Percentiles rank a stretch among this genome's conserved stretches.
Evolutionary conservation across 2,797 vertebrate genomes (phyloP).

Genomic region (Geotrypetes seraphini): DNA sequence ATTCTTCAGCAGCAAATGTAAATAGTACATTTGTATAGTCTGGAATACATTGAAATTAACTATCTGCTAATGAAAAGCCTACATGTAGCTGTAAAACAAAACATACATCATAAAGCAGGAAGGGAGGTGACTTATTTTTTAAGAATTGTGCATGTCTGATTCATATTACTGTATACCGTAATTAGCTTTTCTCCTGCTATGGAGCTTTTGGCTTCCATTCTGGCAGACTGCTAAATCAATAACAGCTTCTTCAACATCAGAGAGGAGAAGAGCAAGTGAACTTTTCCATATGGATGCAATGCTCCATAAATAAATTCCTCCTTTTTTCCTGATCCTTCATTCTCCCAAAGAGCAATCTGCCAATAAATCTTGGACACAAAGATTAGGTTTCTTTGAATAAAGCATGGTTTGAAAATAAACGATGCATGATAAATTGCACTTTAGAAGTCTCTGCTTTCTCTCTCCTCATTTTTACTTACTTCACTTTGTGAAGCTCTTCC

Average conservation of each 20-base stretch:
- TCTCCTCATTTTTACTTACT: neutral
- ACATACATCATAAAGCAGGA: conserved; percentile 16
- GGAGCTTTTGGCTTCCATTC: conserved; percentile 16
- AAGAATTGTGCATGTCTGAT: conserved; percentile 27
- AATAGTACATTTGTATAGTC: conserved; percentile 28
- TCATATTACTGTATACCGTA: conserved; percentile 36
- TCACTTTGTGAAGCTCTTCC: neutral
- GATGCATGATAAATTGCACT: conserved; percentile 6
- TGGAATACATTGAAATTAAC: conserved; percentile 34
- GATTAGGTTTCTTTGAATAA: conserved; percentile 8
- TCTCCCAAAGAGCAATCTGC: conserved; percentile 22
- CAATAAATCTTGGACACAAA: conserved; percentile 23
- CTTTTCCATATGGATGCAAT: conserved; percentile 41
- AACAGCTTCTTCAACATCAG: conserved; percentile 22
- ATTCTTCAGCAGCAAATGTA: conserved; percentile 14
- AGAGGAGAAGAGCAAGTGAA: conserved; percentile 33
- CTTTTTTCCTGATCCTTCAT: conserved; percentile 18
- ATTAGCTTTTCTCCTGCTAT: conserved; percentile 30
- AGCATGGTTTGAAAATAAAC: neutral
- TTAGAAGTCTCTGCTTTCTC: neutral
- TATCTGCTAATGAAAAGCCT: conserved; percentile 38
- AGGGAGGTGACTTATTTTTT: conserved; percentile 21
- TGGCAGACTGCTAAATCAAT: conserved; percentile 33
- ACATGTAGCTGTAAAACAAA: conserved; percentile 14
- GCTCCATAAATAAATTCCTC: conserved; percentile 38